These are phyloP conservation scores for Scatophagus argus DNA, from an alignment of 2,113 vertebrate genomes.

Conservation along the genomic window DNA sequence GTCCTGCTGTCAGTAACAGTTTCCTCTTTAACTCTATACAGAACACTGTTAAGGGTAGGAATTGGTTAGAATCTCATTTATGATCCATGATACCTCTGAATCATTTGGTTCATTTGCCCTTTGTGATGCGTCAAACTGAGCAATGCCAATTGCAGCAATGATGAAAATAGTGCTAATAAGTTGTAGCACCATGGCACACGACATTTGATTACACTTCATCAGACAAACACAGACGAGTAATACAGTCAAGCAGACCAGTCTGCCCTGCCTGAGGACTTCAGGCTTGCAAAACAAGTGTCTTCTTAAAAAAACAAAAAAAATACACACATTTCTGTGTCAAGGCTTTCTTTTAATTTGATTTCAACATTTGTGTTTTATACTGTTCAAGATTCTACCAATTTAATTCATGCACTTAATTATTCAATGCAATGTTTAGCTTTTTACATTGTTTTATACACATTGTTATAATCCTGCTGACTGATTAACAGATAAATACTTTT, in stretches of 20 bases:
- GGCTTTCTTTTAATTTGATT: neutral
- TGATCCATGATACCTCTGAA: conserved; percentile 63
- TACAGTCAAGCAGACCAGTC: conserved; percentile 28
- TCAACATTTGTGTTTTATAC: neutral
- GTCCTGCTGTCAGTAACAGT: conserved; percentile 82
- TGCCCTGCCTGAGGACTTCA: neutral
- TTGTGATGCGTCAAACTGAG: conserved; percentile 34
- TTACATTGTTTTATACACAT: neutral
- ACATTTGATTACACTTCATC: conserved; percentile 47
- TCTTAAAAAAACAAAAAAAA: neutral
- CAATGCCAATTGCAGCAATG: conserved; percentile 22
- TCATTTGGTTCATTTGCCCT: conserved; percentile 61
- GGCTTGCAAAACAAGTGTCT: neutral
- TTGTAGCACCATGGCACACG: conserved; percentile 10
- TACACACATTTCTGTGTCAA: neutral
- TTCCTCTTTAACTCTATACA: conserved; percentile 77
- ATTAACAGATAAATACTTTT: neutral
- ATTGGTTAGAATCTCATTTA: conserved; percentile 70
- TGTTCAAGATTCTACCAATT: neutral
- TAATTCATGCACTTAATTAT: neutral
- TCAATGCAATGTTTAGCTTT: neutral
- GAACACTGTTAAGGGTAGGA: conserved; percentile 63
- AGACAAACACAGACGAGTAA: conserved; percentile 45
- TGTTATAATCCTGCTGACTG: neutral
- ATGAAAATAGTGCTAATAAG: conserved; percentile 32